phyloP scores from a whole-genome alignment of 1,140 invertebrate genomes.

The Aphelinus certus region DNA sequence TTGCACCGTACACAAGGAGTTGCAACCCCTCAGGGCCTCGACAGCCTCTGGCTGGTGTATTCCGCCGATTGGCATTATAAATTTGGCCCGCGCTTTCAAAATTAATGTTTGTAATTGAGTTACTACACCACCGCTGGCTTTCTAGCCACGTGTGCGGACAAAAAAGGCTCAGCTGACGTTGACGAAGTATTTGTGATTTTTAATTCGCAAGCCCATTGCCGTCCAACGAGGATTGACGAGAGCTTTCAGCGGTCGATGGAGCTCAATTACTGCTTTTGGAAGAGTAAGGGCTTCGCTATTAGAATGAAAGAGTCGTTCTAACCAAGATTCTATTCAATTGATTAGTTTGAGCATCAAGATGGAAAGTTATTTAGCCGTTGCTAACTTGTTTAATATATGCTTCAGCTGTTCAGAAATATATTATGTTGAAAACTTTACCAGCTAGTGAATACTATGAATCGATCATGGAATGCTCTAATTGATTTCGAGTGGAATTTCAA shows the following conservation, averaged over 20 bases:
- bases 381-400: too few species aligned
- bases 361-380: too few species aligned
- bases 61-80: slow-evolving; percentile 18
- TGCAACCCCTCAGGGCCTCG: too few species aligned
- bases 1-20: slow-evolving; percentile 1
- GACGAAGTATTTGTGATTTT: background rate
- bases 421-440: too few species aligned
- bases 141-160: background rate
- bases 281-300: too few species aligned
- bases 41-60: background rate
- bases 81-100: background rate
- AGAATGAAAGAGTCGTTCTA: too few species aligned
- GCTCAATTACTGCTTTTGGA: background rate
- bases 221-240: background rate
- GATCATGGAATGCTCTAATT: too few species aligned
- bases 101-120: slow-evolving; percentile 28
- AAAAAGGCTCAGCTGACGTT: background rate
- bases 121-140: background rate
- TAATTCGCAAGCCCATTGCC: background rate
- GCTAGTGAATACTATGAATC: too few species aligned
- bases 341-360: too few species aligned
- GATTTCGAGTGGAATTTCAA: too few species aligned
- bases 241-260: background rate
- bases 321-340: too few species aligned
- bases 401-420: too few species aligned